Conservation (phyloP, 1,140 invertebrate genomes). For the Stegodyphus mimosarum region DNA sequence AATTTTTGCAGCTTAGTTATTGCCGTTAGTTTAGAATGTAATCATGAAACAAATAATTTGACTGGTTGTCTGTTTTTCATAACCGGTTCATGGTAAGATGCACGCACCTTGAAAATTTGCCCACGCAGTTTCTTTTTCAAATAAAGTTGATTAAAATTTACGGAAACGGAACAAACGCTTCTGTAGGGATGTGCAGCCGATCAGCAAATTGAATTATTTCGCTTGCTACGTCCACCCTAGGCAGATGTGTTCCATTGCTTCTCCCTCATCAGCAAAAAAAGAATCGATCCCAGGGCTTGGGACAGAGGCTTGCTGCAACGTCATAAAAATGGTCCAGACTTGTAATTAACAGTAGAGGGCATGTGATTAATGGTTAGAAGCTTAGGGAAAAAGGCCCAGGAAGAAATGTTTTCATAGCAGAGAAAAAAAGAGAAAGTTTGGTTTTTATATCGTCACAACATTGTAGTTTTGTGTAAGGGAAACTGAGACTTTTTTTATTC, state of each 20-base stretch:
- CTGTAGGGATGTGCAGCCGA: neutral
- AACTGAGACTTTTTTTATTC: neutral
- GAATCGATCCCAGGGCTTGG: slow-evolving; percentile 13
- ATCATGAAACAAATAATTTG: no score
- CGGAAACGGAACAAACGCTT: no score
- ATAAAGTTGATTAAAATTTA: no score
- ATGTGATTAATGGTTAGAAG: slow-evolving; percentile 46
- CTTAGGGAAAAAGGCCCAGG: slow-evolving; percentile 5
- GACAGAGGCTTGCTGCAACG: slow-evolving; percentile 34
- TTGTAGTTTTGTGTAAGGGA: slow-evolving; percentile 7
- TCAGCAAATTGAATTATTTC: slow-evolving; percentile 31
- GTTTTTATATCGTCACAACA: slow-evolving; percentile 16
- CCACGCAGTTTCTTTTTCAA: no score
- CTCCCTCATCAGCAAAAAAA: slow-evolving; percentile 6
- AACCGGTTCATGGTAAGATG: no score
- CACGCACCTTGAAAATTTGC: no score
- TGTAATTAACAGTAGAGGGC: slow-evolving; percentile 48
- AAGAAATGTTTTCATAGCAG: slow-evolving; percentile 47
- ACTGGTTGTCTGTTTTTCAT: no score
- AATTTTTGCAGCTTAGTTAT: no score
- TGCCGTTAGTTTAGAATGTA: no score
- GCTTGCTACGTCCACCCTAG: slow-evolving; percentile 11
- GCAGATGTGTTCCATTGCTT: slow-evolving; percentile 15
- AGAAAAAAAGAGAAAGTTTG: neutral
- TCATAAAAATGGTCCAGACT: slow-evolving; percentile 48